Conservation (phyloP, 2,113 vertebrate species). For the Mobula hypostoma region DNA sequence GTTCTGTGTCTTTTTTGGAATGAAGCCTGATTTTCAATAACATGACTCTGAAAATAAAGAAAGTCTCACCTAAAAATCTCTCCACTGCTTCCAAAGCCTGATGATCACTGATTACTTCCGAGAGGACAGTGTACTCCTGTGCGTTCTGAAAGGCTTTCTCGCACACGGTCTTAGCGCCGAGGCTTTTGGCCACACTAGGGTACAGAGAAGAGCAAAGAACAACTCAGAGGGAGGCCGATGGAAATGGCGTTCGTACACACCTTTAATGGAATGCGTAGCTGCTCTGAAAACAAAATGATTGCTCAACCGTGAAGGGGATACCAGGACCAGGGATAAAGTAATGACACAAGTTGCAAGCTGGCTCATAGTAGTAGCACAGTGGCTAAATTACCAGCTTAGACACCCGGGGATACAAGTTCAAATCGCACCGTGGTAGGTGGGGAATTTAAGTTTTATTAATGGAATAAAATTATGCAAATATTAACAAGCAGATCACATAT, state of each 20-base stretch:
- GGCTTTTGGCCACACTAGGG: conserved; percentile 70
- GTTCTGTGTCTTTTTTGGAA: background rate
- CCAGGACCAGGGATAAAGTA: background rate
- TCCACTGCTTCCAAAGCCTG: conserved; percentile 71
- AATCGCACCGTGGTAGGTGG: no score
- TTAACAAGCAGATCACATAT: background rate
- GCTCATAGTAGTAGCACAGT: no score
- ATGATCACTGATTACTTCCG: conserved; percentile 71
- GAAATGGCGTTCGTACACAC: background rate
- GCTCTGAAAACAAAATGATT: background rate
- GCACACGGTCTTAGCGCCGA: conserved; percentile 71
- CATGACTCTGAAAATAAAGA: background rate
- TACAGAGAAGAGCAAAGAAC: background rate
- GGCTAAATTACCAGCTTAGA: no score
- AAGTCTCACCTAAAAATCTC: conserved; percentile 71
- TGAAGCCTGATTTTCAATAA: background rate
- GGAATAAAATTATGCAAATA: background rate
- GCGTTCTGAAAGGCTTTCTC: conserved; percentile 67
- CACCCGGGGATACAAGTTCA: no score
- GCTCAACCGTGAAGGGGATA: background rate
- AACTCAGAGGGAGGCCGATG: background rate
- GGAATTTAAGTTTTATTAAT: no score
- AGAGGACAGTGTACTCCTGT: conserved; percentile 59
- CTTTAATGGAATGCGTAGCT: background rate
- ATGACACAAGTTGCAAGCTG: background rate